phyloP scores from a whole-genome alignment of 1,140 invertebrate species.

The Tetragonula clypearis region DNA sequence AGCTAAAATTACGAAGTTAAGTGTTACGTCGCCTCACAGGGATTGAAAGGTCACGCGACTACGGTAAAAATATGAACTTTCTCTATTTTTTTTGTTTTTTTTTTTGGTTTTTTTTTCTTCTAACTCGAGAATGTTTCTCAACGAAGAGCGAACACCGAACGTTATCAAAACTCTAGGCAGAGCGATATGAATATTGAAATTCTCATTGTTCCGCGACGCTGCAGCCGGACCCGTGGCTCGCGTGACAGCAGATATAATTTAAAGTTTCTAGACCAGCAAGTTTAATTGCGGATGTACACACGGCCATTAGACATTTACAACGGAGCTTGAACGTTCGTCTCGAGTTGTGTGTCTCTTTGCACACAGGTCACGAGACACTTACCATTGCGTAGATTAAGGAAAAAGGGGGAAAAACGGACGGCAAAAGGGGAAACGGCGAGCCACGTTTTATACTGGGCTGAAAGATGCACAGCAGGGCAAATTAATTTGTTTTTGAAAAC shows the following conservation, averaged over 20 bases:
- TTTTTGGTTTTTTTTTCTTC: too few species aligned
- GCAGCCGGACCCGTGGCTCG: slow-evolving; percentile 53
- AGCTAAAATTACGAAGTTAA: too few species aligned
- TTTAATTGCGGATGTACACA: slow-evolving; percentile 77
- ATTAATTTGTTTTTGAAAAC: background rate
- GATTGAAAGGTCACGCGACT: background rate
- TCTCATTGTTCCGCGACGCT: slow-evolving; percentile 76
- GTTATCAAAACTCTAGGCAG: slow-evolving; percentile 41
- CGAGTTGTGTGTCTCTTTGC: background rate
- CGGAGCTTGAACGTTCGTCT: background rate
- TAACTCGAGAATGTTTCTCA: background rate
- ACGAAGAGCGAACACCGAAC: background rate
- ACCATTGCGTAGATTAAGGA: background rate
- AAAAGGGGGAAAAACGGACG: background rate
- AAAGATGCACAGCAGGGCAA: background rate
- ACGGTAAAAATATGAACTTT: background rate
- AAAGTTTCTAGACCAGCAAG: slow-evolving; percentile 76
- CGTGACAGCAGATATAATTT: slow-evolving; percentile 75
- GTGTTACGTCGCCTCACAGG: too few species aligned
- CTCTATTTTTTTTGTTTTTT: background rate
- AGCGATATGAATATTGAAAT: slow-evolving; percentile 79
- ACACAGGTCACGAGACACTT: background rate
- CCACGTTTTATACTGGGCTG: background rate
- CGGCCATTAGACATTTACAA: slow-evolving; percentile 66
- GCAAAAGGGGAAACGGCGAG: background rate